A percentile compares a stretch with the other conserved stretches of the same genome.
These are phyloP conservation scores for Pangasius krempfi DNA, from an alignment of 2,797 vertebrate species.

Conservation along the genomic window DNA sequence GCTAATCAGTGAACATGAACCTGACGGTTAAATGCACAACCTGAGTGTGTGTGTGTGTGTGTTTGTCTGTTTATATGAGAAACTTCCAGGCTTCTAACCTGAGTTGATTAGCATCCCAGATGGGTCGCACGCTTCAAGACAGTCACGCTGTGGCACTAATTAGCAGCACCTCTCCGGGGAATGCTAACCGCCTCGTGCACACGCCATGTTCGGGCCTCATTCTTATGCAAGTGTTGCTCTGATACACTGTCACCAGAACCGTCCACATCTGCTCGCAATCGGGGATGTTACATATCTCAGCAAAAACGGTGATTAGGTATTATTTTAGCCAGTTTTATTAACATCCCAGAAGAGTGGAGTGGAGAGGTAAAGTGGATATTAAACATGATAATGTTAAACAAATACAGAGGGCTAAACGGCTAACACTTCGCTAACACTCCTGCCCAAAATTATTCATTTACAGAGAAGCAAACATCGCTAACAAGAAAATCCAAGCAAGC, in stretches of 20 bases:
- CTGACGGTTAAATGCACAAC: not conserved
- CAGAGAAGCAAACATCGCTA: not conserved
- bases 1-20: conserved; percentile 7
- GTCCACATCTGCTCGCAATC: not conserved
- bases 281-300: not conserved
- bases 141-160: conserved; percentile 37
- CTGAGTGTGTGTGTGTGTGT: conserved; percentile 2
- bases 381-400: too few relatives aligned
- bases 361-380: not conserved
- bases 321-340: not conserved
- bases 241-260: not conserved
- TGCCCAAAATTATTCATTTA: not conserved
- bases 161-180: conserved; percentile 20
- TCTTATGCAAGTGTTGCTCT: conserved; percentile 10
- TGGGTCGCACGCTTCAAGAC: conserved; percentile 20
- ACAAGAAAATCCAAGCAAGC: not conserved
- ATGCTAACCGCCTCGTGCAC: not conserved
- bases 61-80: not conserved
- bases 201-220: conserved; percentile 5
- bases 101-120: conserved; percentile 43
- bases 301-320: conserved; percentile 10
- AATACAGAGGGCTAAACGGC: not conserved
- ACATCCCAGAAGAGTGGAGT: not conserved
- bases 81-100: not conserved
- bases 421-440: not conserved